Percentiles rank a stretch among this genome's conserved stretches.
These are phyloP conservation scores for Eulithis prunata DNA, from an alignment of 2,888 invertebrate species.

Conservation along the genomic window DNA sequence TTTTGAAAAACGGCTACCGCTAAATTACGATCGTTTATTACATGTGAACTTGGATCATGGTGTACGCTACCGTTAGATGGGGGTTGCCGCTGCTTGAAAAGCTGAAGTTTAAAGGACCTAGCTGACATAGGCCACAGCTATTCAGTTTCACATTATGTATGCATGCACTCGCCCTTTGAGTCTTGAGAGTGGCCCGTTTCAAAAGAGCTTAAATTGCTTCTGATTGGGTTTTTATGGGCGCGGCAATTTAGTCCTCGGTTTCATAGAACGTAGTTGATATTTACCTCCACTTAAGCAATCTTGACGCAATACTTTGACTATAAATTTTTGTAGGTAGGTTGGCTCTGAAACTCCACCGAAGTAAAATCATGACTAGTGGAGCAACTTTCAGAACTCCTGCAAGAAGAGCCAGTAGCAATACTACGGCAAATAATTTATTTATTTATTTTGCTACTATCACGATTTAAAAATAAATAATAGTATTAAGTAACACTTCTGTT, in stretches of 20 bases:
- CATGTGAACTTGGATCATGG: too few relatives aligned
- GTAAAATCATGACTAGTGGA: too few relatives aligned
- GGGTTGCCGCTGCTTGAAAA: not conserved
- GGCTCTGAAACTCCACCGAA: too few relatives aligned
- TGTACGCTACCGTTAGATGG: not conserved
- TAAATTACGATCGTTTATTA: not conserved
- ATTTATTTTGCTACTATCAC: too few relatives aligned
- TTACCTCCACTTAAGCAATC: conserved; percentile 8
- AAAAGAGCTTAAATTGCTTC: conserved; percentile 34
- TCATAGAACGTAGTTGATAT: conserved; percentile 1
- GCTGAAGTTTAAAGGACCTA: conserved; percentile 64
- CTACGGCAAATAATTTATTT: too few relatives aligned
- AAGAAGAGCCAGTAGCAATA: too few relatives aligned
- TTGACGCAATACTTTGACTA: not conserved
- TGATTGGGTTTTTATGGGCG: conserved; percentile 36
- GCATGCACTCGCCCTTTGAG: conserved; percentile 50
- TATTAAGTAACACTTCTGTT: too few relatives aligned
- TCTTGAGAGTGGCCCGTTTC: conserved; percentile 42
- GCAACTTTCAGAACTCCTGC: too few relatives aligned
- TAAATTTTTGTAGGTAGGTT: too few relatives aligned
- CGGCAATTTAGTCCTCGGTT: conserved; percentile 26
- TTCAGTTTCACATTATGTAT: conserved; percentile 51
- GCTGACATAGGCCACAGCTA: conserved; percentile 25
- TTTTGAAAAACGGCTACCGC: conserved; percentile 3
- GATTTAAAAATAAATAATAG: too few relatives aligned